A percentile compares a stretch with the other conserved stretches of the same genome.
phyloP scores from a whole-genome alignment of 2,888 invertebrate species.

The Pristionchus mayeri region DNA sequence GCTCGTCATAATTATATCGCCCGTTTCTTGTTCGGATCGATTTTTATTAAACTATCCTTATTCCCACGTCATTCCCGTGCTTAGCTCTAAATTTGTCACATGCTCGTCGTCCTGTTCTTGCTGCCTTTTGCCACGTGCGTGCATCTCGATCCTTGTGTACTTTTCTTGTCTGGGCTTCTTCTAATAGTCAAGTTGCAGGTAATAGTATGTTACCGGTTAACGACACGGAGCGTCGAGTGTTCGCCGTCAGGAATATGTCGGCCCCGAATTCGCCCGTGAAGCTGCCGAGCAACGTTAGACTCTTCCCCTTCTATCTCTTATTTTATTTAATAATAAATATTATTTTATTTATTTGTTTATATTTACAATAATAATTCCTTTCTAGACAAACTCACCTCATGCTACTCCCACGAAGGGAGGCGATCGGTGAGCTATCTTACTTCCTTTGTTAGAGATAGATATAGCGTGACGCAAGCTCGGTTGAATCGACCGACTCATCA shows the following conservation, averaged over 20 bases:
- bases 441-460: neutral
- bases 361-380: neutral
- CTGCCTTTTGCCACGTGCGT: conserved; percentile 9
- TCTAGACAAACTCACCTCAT: conserved; percentile 78
- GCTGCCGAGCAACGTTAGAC: conserved; percentile 1
- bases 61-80: neutral
- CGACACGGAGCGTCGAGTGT: conserved; percentile 38
- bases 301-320: neutral
- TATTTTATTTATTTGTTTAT: neutral
- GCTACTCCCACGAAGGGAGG: conserved; percentile 74
- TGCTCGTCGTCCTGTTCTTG: conserved; percentile 9
- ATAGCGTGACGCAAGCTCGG: neutral
- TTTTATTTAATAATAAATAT: neutral
- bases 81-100: neutral
- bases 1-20: neutral
- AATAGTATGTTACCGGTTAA: conserved; percentile 47
- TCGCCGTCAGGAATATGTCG: conserved; percentile 45
- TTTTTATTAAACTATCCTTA: neutral
- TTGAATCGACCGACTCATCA: neutral
- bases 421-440: conserved; percentile 55
- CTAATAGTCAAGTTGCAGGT: conserved; percentile 16
- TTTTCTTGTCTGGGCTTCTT: neutral
- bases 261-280: conserved; percentile 47
- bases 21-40: neutral
- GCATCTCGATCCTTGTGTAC: neutral